phyloP scores from a whole-genome alignment of 2,113 vertebrate genomes.

The Isichthys henryi region DNA sequence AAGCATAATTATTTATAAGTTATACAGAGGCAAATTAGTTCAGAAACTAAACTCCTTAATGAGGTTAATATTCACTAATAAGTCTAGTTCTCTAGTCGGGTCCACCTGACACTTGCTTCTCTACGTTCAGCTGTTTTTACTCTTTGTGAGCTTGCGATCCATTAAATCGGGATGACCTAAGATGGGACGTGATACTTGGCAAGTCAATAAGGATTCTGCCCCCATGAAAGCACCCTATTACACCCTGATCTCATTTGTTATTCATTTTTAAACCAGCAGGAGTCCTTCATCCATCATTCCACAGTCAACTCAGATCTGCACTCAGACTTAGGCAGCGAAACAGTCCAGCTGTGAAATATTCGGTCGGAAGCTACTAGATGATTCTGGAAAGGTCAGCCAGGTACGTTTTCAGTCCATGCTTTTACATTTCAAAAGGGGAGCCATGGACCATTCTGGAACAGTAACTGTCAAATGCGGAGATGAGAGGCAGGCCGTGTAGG shows the following conservation, averaged over 20 bases:
- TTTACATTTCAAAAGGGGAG: not conserved
- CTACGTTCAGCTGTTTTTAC: not conserved
- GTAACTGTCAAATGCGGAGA: not conserved
- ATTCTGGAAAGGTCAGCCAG: not conserved
- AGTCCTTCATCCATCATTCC: not conserved
- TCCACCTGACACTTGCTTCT: not conserved
- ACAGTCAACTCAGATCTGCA: not conserved
- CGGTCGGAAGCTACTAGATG: not conserved
- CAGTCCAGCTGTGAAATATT: not conserved
- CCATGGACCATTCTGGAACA: not conserved
- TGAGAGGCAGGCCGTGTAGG: not conserved
- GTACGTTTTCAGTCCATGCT: not conserved
- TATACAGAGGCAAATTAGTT: not conserved
- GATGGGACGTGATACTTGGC: not conserved
- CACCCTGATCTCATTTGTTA: not conserved
- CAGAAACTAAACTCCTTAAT: not conserved
- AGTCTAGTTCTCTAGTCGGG: not conserved
- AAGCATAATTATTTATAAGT: not conserved
- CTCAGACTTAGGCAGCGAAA: not conserved
- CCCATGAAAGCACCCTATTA: not conserved
- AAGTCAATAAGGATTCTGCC: not conserved
- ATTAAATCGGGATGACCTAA: not conserved
- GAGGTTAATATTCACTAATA: not conserved
- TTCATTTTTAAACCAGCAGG: not conserved
- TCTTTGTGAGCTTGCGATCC: not conserved